Conservation (phyloP, 2,113 vertebrate species). For the Nothobranchius furzeri region DNA sequence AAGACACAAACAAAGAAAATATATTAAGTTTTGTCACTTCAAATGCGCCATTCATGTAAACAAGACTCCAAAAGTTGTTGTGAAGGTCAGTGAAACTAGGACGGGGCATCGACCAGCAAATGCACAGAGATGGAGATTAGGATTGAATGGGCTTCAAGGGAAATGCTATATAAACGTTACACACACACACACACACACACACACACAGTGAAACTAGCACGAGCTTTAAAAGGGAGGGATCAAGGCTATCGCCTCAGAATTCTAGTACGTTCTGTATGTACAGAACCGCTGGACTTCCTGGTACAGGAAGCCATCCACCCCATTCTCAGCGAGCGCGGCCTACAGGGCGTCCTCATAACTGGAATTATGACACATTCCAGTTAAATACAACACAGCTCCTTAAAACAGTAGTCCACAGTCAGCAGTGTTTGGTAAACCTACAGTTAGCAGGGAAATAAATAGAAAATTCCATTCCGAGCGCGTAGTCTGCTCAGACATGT, state of each 20-base stretch:
- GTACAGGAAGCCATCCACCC: not conserved
- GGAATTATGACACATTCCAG: conserved; percentile 61
- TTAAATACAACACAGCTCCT: conserved; percentile 57
- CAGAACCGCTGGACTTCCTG: too few relatives aligned
- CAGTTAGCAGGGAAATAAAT: conserved; percentile 56
- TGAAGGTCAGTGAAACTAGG: conserved; percentile 38
- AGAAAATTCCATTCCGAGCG: conserved; percentile 40
- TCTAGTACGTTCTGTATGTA: too few relatives aligned
- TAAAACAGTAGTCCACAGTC: conserved; percentile 50
- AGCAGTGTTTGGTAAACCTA: conserved; percentile 52
- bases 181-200: too few relatives aligned
- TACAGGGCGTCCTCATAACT: too few relatives aligned
- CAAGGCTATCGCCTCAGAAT: too few relatives aligned
- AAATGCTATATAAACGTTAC: conserved; percentile 21
- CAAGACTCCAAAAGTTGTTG: conserved; percentile 62
- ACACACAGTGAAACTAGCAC: too few relatives aligned
- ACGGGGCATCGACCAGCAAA: conserved; percentile 76
- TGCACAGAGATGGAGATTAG: conserved; percentile 42
- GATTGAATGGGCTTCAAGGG: conserved; percentile 18
- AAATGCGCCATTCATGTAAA: conserved; percentile 79
- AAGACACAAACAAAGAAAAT: conserved; percentile 59
- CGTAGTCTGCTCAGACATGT: conserved; percentile 54
- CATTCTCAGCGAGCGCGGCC: too few relatives aligned
- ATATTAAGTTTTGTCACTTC: conserved; percentile 83
- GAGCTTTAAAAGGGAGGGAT: too few relatives aligned